phyloP scores from a whole-genome alignment of 2,888 invertebrate genomes.

The Deilephila porcellus region DNA sequence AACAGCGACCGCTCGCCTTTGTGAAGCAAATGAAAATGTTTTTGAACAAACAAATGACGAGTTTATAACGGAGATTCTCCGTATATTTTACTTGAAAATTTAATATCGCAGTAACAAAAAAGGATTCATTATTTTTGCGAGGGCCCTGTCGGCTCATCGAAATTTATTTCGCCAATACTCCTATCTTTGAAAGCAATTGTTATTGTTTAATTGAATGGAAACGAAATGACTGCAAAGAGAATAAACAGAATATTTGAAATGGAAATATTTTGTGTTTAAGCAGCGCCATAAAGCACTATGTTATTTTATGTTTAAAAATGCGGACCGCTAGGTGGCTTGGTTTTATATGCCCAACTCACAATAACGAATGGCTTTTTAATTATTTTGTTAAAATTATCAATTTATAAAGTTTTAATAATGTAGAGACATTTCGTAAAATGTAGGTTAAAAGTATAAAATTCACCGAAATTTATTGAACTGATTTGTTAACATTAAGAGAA shows the following conservation, averaged over 20 bases:
- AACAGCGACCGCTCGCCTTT: neutral
- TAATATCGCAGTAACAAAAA: conserved; percentile 7
- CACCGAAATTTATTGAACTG: no score
- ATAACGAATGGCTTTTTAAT: neutral
- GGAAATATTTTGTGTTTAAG: conserved; percentile 3
- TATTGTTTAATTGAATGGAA: conserved; percentile 24
- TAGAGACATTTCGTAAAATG: neutral
- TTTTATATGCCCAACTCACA: neutral
- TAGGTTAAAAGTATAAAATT: no score
- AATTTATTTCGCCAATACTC: conserved; percentile 20
- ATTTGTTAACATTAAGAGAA: no score
- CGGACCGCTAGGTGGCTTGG: neutral
- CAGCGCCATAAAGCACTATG: conserved; percentile 30
- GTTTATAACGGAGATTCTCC: neutral
- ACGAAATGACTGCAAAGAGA: conserved; percentile 22
- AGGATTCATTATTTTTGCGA: conserved; percentile 6
- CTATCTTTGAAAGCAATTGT: conserved; percentile 25
- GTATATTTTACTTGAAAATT: neutral
- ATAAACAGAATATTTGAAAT: conserved; percentile 17
- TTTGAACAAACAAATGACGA: neutral
- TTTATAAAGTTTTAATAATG: neutral
- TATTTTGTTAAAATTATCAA: neutral
- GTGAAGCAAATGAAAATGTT: neutral
- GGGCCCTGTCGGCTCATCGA: conserved; percentile 18
- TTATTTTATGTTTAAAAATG: conserved; percentile 15